Conservation (phyloP, 2,113 vertebrate genomes). For the Sterrhoptilus dennistouni region DNA sequence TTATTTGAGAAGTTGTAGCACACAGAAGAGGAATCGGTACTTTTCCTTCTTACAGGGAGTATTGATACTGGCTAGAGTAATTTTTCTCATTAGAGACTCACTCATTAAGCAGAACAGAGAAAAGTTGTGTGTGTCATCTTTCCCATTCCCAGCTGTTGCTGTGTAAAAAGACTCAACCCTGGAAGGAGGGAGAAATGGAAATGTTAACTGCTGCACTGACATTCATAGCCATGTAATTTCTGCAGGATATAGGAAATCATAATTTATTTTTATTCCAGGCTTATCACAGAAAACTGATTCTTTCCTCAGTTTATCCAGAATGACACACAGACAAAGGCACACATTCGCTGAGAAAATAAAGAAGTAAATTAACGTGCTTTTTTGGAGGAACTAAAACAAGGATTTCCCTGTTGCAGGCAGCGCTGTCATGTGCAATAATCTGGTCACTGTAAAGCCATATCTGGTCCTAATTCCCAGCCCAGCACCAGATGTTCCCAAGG, state of each 20-base stretch:
- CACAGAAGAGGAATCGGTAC: neutral
- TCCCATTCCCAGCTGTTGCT: neutral
- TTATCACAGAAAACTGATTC: slow-evolving; percentile 13
- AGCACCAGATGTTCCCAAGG: slow-evolving; percentile 61
- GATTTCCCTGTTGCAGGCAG: slow-evolving; percentile 17
- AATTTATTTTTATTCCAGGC: neutral
- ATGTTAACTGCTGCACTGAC: neutral
- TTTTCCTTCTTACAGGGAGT: neutral
- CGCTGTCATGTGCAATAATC: slow-evolving; percentile 22
- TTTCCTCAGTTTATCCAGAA: neutral
- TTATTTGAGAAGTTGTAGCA: neutral
- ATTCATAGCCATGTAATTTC: neutral
- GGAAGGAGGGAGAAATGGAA: neutral
- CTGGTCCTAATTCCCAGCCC: slow-evolving; percentile 62
- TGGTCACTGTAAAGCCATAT: slow-evolving; percentile 15
- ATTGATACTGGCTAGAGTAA: fast-evolving
- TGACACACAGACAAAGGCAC: neutral
- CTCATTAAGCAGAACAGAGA: neutral
- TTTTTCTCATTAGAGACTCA: neutral
- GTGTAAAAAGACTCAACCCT: neutral
- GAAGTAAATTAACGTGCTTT: neutral
- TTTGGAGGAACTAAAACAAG: neutral
- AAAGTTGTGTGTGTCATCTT: neutral
- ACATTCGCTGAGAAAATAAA: neutral
- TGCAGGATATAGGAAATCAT: neutral